Evolutionary conservation across 2,888 invertebrate species (phyloP).

Genomic region (Gnatocerus cornutus): DNA sequence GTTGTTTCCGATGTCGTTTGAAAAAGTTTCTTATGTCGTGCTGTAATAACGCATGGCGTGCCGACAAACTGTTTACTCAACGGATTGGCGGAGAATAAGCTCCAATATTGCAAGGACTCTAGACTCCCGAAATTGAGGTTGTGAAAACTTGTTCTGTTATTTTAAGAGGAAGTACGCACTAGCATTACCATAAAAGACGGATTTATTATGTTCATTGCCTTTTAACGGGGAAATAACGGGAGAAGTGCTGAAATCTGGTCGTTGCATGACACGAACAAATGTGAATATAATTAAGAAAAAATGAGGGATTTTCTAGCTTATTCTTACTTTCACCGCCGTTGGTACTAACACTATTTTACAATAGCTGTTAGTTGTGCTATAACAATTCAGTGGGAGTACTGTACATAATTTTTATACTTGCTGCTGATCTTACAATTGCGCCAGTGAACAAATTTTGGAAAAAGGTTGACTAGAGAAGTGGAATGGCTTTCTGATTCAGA

Average conservation of each 20-base stretch:
- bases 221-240: conserved; percentile 1
- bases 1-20: conserved; percentile 12
- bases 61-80: conserved; percentile 44
- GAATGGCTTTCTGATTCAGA: too few relatives aligned
- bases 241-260: background rate
- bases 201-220: conserved; percentile 15
- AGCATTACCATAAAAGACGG: conserved; percentile 14
- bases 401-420: too few relatives aligned
- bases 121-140: conserved; percentile 47
- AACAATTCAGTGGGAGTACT: too few relatives aligned
- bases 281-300: background rate
- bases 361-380: too few relatives aligned
- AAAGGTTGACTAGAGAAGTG: too few relatives aligned
- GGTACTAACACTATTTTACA: too few relatives aligned
- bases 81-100: conserved; percentile 53
- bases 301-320: too few relatives aligned
- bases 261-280: conserved; percentile 16
- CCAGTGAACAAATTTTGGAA: too few relatives aligned
- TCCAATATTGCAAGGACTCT: conserved; percentile 47
- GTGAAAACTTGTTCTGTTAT: conserved; percentile 36
- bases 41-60: conserved; percentile 43
- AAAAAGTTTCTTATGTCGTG: conserved; percentile 42
- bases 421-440: too few relatives aligned
- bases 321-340: too few relatives aligned
- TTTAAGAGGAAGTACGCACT: conserved; percentile 11